Conservation (phyloP, 2,113 vertebrate genomes). For the Urocitellus parryii region DNA sequence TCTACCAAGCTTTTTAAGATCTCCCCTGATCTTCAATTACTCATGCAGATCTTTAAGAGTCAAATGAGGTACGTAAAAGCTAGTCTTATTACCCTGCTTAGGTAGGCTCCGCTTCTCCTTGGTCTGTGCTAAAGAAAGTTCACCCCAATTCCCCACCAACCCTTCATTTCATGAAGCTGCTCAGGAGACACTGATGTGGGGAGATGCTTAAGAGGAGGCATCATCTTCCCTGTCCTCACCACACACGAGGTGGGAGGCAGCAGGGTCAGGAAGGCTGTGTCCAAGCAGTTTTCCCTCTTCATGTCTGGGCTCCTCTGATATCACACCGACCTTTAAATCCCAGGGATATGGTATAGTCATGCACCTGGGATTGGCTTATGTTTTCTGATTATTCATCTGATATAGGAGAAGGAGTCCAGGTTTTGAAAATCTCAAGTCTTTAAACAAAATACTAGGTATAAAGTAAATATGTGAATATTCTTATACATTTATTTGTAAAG, state of each 20-base stretch:
- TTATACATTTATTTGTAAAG: neutral
- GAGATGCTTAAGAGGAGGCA: no score
- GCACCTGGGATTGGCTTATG: neutral
- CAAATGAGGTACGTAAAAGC: neutral
- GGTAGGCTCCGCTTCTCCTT: neutral
- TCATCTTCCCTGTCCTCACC: neutral
- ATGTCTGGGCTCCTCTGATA: neutral
- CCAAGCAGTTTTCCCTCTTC: neutral
- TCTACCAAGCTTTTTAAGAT: neutral
- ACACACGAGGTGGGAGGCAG: no score
- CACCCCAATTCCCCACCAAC: neutral
- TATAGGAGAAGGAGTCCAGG: neutral
- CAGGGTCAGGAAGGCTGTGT: neutral
- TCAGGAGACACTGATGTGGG: neutral
- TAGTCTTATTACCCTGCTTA: neutral
- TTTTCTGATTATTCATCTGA: neutral
- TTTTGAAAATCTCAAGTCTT: neutral
- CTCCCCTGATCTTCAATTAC: neutral
- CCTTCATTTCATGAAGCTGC: neutral
- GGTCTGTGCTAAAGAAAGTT: neutral
- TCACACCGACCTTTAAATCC: neutral
- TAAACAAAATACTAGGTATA: neutral
- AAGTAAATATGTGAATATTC: neutral
- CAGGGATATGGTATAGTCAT: neutral
- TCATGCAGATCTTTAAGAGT: neutral